These are phyloP conservation scores for Myoxocephalus aenaeus DNA, from an alignment of 2,797 vertebrate species.

Conservation along the genomic window DNA sequence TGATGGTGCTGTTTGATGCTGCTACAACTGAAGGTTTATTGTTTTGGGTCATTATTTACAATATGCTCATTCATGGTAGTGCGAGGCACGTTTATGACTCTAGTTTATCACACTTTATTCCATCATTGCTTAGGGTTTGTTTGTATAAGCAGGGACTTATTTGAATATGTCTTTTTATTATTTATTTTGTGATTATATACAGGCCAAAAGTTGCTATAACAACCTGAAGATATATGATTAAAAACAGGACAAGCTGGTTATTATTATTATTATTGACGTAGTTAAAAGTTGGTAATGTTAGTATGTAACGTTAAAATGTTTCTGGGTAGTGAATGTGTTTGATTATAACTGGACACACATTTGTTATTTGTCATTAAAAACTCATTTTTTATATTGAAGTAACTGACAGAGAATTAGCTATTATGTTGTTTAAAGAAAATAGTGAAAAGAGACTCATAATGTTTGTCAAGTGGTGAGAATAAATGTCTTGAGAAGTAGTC, in stretches of 20 bases:
- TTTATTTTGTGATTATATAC: not conserved
- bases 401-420: not conserved
- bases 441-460: not conserved
- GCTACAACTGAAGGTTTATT: slow-evolving; percentile 30
- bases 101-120: not conserved
- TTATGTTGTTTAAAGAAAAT: not conserved
- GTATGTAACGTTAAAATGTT: slow-evolving; percentile 1
- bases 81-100: slow-evolving; percentile 9
- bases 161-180: slow-evolving; percentile 29
- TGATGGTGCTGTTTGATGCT: not conserved
- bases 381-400: not conserved
- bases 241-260: not conserved
- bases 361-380: not conserved
- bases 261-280: not conserved
- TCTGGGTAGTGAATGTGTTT: not conserved
- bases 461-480: not conserved
- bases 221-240: not conserved
- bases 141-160: slow-evolving; percentile 24
- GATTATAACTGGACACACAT: slow-evolving; percentile 2
- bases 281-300: not conserved
- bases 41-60: slow-evolving; percentile 15
- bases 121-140: slow-evolving; percentile 14
- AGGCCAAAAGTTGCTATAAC: not conserved
- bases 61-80: slow-evolving; percentile 8
- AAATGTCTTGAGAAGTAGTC: not conserved